Conservation (phyloP, 2,888 invertebrate genomes). For the Melieria picta region DNA sequence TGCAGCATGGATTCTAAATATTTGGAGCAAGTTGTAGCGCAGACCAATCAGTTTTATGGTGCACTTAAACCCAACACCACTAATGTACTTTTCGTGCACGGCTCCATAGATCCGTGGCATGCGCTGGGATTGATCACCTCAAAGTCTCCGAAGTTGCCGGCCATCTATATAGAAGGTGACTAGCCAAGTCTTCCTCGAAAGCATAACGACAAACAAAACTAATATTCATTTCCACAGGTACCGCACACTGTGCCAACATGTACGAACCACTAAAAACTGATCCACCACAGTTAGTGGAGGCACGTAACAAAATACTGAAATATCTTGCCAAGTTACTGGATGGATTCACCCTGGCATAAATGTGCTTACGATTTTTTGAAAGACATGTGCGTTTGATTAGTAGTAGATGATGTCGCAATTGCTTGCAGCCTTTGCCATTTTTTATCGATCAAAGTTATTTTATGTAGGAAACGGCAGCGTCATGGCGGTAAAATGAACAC, state of each 20-base stretch:
- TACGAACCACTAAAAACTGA: slow-evolving; percentile 80
- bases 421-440: no score
- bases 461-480: no score
- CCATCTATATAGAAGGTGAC: slow-evolving; percentile 79
- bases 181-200: background rate
- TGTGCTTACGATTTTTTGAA: slow-evolving; percentile 5
- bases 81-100: slow-evolving; percentile 87
- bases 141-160: slow-evolving; percentile 69
- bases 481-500: no score
- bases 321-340: slow-evolving; percentile 48
- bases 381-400: no score
- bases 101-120: slow-evolving; percentile 91
- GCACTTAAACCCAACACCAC: slow-evolving; percentile 75
- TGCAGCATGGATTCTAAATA: slow-evolving; percentile 72
- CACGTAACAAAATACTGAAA: slow-evolving; percentile 72
- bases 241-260: slow-evolving; percentile 96
- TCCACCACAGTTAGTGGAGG: slow-evolving; percentile 73
- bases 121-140: slow-evolving; percentile 77
- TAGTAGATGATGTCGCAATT: no score
- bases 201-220: background rate
- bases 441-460: no score
- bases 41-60: slow-evolving; percentile 85
- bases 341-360: slow-evolving; percentile 5
- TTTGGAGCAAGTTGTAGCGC: slow-evolving; percentile 71
- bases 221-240: slow-evolving; percentile 70